phyloP scores from a whole-genome alignment of 2,113 vertebrate species.

The Pollachius pollachius region DNA sequence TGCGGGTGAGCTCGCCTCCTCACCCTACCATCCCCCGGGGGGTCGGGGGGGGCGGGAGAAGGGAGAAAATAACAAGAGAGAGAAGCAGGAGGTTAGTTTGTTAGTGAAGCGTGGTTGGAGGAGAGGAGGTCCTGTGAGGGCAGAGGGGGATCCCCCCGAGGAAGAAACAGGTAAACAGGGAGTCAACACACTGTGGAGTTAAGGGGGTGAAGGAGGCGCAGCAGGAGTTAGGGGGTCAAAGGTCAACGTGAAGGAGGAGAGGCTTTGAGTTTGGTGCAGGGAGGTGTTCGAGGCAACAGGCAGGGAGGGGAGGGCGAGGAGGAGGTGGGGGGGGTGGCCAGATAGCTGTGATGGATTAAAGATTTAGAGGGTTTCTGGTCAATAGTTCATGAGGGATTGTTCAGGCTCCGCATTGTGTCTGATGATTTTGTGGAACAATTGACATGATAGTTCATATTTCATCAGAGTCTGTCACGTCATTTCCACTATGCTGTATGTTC shows the following conservation, averaged over 20 bases:
- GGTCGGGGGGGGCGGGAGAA: background rate
- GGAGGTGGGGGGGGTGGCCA: background rate
- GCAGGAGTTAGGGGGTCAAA: constrained; percentile 17
- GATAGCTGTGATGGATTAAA: too few species aligned
- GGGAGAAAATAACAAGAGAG: constrained; percentile 30
- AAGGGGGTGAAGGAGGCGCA: too few species aligned
- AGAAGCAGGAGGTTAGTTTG: constrained; percentile 25
- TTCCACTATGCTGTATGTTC: too few species aligned
- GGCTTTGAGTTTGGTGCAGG: constrained; percentile 21
- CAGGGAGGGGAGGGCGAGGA: background rate
- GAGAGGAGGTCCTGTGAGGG: constrained; percentile 23
- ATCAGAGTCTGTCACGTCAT: too few species aligned
- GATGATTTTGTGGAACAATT: too few species aligned
- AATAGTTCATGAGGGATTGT: constrained; percentile 29
- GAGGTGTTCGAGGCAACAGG: constrained; percentile 10
- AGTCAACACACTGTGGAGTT: too few species aligned
- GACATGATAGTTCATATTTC: too few species aligned
- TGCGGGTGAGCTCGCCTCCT: constrained; percentile 71
- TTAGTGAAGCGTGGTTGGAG: constrained; percentile 35
- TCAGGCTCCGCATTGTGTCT: too few species aligned
- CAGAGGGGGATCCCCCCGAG: constrained; percentile 8
- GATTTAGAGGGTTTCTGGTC: constrained; percentile 22
- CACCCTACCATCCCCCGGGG: constrained; percentile 48
- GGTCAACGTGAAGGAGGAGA: constrained; percentile 3
- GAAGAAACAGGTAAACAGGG: background rate